phyloP scores from a whole-genome alignment of 1,140 invertebrate species.

The Lamellibrachia luymesi region DNA sequence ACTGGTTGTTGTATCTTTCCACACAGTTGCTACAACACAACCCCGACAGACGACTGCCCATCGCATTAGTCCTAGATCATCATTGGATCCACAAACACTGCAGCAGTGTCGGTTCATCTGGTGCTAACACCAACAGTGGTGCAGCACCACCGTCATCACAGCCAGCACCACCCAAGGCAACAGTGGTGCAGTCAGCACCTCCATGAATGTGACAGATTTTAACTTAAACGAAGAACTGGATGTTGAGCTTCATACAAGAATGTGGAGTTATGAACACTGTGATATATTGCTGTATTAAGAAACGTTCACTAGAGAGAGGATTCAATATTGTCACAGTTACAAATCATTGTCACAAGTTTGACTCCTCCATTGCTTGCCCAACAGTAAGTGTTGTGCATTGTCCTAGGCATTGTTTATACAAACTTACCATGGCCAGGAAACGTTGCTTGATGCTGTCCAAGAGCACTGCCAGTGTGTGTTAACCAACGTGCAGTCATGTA shows the following conservation, averaged over 20 bases:
- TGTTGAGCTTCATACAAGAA: background rate
- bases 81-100: slow-evolving; percentile 64
- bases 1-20: background rate
- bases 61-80: slow-evolving; percentile 71
- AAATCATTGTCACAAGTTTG: background rate
- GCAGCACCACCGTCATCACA: background rate
- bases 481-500: background rate
- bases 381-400: background rate
- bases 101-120: too few relatives aligned
- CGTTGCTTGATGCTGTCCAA: background rate
- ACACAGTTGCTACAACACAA: slow-evolving; percentile 74
- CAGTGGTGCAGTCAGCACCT: background rate
- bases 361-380: background rate
- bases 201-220: background rate
- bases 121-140: background rate
- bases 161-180: background rate
- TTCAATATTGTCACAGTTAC: background rate
- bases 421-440: background rate
- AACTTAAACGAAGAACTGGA: background rate
- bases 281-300: background rate
- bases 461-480: background rate
- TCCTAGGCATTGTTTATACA: background rate
- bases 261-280: background rate
- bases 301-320: background rate
- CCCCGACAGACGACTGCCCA: slow-evolving; percentile 69